Conservation (phyloP, 92 coral and sea anemone species). For the Phenganax marumi region DNA sequence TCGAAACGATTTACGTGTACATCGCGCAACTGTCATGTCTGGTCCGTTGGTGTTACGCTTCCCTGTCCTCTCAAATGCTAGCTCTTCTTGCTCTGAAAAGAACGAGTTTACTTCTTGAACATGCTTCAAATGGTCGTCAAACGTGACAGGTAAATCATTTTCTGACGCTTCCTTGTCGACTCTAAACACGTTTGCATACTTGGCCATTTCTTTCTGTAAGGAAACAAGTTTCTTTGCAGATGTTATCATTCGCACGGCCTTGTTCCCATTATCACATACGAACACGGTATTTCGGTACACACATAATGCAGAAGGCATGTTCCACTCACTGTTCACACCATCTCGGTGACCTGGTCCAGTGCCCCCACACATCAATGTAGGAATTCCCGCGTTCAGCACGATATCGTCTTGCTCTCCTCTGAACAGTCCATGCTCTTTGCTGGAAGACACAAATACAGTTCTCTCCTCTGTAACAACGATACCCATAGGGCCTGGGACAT, state of each 20-base stretch:
- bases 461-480: conserved; percentile 53
- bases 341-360: conserved; percentile 14
- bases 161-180: conserved; percentile 41
- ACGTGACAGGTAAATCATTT: conserved; percentile 36
- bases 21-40: conserved; percentile 31
- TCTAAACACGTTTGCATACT: conserved; percentile 52
- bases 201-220: conserved; percentile 43
- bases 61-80: conserved; percentile 42
- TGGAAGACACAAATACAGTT: conserved; percentile 50
- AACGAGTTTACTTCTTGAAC: conserved; percentile 36
- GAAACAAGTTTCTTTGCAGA: conserved; percentile 58
- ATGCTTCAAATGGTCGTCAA: conserved; percentile 39
- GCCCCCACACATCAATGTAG: conserved; percentile 13
- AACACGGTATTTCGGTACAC: conserved; percentile 48
- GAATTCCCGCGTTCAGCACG: conserved; percentile 22
- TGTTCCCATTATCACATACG: conserved; percentile 59
- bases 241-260: conserved; percentile 51
- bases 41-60: conserved; percentile 39
- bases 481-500: conserved; percentile 49
- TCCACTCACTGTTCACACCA: conserved; percentile 50
- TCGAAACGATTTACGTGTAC: conserved; percentile 2
- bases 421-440: conserved; percentile 50
- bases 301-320: conserved; percentile 53
- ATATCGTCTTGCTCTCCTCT: conserved; percentile 43
- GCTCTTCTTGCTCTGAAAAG: conserved; percentile 28